Evolutionary conservation across 2,888 invertebrate species (phyloP), one percentile per base, ranked within the genome.

Genomic region (Hydrotaea cyrtoneurina): DNA sequence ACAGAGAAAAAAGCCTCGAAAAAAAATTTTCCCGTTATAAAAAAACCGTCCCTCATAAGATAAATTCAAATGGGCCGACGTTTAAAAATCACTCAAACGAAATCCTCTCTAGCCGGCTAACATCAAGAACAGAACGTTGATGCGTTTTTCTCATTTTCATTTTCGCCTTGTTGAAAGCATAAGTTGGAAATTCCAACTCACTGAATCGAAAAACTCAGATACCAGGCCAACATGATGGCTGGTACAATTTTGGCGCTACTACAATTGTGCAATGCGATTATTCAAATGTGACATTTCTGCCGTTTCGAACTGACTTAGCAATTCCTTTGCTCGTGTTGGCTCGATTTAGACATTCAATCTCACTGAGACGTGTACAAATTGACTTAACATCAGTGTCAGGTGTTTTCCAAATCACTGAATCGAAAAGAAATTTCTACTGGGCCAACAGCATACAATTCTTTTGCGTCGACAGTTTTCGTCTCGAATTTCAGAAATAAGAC

Each of bases 401-500:
- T 62, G 50, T n/a, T 31, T 62, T 62, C 62, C 62, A 23, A 62
- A 36, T 62, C 62, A 62, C n/a, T 62, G 62, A 62, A 31, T 62
- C 31, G 62, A 36, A 62, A 62, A 17, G n/a, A 31, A n/a, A 31
- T 62, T 31, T 15, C 31, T n/a, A 17, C 31, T 8, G 31, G 31
- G 62, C 62, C 62, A 62, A 23, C 26, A 50, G 71, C 57, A 2
- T 0, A 36, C n/a, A 31, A 31, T 62, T 62, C 55, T 21, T 21
- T 21, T 55, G 13, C 39, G 13, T 26, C 31, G 31, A 31, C n/a
- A 39, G 10, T 8, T 31, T 62, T 59, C 26, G 1, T 43, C 43
- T 43, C 2, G 11, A 59, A 59, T 15, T 62, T 62, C 62, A 36
- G 26, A 59, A 11, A 11, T n/a, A n/a, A 2, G 1, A 2, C 26